These are phyloP conservation scores for Saccostrea glomerata DNA, from an alignment of 1,140 invertebrate genomes.

Conservation along the genomic window DNA sequence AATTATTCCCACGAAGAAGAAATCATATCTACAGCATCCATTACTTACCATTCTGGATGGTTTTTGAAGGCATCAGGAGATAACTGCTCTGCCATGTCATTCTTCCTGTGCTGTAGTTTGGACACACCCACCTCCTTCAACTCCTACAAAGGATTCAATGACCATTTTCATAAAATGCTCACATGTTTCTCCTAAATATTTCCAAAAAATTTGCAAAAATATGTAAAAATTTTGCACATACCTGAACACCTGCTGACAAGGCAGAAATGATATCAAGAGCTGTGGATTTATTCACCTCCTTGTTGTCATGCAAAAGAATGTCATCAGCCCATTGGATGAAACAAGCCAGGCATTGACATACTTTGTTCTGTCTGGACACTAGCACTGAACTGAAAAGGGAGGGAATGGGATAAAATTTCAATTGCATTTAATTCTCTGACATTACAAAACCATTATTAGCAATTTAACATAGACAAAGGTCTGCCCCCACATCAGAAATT, in stretches of 20 bases:
- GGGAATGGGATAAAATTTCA: neutral
- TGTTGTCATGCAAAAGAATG: constrained; percentile 87
- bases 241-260: constrained; percentile 89
- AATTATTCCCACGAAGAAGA: too few relatives aligned
- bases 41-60: constrained; percentile 7
- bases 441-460: too few relatives aligned
- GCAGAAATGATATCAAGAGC: constrained; percentile 88
- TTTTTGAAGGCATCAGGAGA: neutral
- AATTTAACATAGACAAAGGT: too few relatives aligned
- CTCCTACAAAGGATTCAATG: constrained; percentile 65
- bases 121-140: constrained; percentile 75
- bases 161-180: neutral
- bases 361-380: constrained; percentile 89
- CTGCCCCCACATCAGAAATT: too few relatives aligned
- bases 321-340: constrained; percentile 94
- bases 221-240: too few relatives aligned
- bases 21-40: neutral
- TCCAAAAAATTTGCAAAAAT: too few relatives aligned
- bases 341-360: constrained; percentile 91
- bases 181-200: neutral
- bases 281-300: constrained; percentile 83
- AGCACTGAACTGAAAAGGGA: constrained; percentile 82
- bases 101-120: constrained; percentile 71
- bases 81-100: constrained; percentile 13
- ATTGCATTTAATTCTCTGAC: neutral